Base-by-base conservation (phyloP, 2,113 vertebrate genomes). In the Callospermophilus lateralis region DNA sequence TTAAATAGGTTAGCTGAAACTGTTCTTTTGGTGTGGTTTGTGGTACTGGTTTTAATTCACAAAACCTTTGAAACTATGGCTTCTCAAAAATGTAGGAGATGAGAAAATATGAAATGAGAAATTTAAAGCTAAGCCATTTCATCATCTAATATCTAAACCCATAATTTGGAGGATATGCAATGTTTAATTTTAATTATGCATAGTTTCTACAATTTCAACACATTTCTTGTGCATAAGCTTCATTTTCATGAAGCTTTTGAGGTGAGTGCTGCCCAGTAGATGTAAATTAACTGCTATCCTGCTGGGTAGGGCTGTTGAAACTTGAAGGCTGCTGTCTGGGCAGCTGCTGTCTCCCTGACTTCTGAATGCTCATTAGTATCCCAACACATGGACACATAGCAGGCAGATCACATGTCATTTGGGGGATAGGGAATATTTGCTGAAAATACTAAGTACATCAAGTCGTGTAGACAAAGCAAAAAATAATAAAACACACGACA, bases 321-420 rank as follows among this genome's bases (percentile, higher is more conserved):
- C 96, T 73, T 92, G 92, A 95, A 96, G 97, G 92, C 97, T 95
- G 78, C 16, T n/a, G n/a, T n/a, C n/a, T 0, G 87, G 97, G 91
- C 98, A 98, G 98, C 98, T 98, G 98, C 96, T 97, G 84, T 95
- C 90, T 93, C 90, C 83, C 94, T 83, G 78, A 93, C 78, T 89
- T 97, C 61, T 79, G 96, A 97, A 96, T 93, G 94, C 90, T 97
- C 97, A 96, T 97, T 93, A 98, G 94, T 68, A 58, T 96, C 96
- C 92, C 22, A 86, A 87, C 93, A 92, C 93, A 85, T 11, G 30
- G 87, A 95, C 96, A 94, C 92, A 76, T 48, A 90, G 92, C 97
- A 85, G 94, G 96, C 92, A 85, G 96, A 97, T 97, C 83, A 30
- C 78, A 77, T 89, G 96, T 93, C 98, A 91, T 93, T 11, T 53